phyloP scores from a whole-genome alignment of 2,113 vertebrate species.

The Marcusenius ussheri region DNA sequence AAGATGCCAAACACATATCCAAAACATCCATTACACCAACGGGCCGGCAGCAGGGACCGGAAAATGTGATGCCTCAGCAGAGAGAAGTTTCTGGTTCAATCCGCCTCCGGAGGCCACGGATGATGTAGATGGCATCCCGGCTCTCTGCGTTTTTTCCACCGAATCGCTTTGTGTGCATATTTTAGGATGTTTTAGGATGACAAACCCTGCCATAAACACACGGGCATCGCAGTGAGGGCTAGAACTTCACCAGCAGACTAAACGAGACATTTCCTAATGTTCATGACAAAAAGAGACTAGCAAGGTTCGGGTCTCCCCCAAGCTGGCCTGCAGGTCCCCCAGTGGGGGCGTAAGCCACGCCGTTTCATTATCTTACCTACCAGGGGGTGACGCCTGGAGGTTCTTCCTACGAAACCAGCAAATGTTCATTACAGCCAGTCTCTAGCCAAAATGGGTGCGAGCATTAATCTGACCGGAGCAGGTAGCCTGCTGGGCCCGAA shows the following conservation, averaged over 20 bases:
- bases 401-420: constrained; percentile 37
- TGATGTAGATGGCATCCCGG: constrained; percentile 44
- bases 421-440: constrained; percentile 24
- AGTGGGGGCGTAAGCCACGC: not conserved
- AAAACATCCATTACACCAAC: constrained; percentile 52
- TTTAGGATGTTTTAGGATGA: not conserved
- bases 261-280: not conserved
- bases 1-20: constrained; percentile 50
- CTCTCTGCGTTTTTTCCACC: not conserved
- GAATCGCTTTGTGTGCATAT: not conserved
- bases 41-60: constrained; percentile 27
- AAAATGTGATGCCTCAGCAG: constrained; percentile 45
- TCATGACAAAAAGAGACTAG: not conserved
- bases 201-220: not conserved
- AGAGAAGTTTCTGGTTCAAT: constrained; percentile 46
- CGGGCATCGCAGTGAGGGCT: not conserved
- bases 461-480: constrained; percentile 55
- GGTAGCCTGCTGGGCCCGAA: constrained; percentile 57
- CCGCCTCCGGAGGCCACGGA: constrained; percentile 46
- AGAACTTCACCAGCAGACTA: not conserved
- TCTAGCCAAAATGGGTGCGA: constrained; percentile 29
- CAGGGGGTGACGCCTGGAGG: not conserved
- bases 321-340: not conserved
- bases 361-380: not conserved
- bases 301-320: not conserved